Evolutionary conservation across 1,140 invertebrate species (phyloP).

Genomic region (Orchesella cincta): DNA sequence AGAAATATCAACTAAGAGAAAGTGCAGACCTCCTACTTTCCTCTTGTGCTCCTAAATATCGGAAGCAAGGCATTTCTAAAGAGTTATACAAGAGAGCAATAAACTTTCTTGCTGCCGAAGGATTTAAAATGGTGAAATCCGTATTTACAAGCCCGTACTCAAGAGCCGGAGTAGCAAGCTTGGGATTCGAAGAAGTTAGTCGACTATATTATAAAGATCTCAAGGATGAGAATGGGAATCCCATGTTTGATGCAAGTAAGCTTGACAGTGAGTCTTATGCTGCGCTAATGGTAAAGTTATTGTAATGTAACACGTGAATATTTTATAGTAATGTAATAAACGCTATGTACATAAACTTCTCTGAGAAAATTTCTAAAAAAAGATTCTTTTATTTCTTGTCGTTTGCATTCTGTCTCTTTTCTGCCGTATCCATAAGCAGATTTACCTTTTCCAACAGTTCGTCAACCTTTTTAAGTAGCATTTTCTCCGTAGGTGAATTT

Average conservation of each 20-base stretch:
- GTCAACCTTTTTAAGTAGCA: no score
- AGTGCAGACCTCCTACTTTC: conserved; percentile 38
- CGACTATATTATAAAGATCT: conserved; percentile 30
- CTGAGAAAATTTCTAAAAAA: no score
- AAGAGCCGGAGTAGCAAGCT: not conserved
- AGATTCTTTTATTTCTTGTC: no score
- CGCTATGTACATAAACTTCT: no score
- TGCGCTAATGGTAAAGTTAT: conserved; percentile 31
- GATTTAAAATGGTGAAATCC: conserved; percentile 32
- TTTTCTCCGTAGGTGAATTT: no score
- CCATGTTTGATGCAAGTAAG: conserved; percentile 5
- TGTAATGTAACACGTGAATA: no score
- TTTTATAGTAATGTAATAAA: no score
- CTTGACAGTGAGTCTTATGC: conserved; percentile 25
- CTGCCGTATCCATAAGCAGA: no score
- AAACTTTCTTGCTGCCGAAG: conserved; percentile 34
- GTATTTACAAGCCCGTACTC: conserved; percentile 43
- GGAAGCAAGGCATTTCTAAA: conserved; percentile 32
- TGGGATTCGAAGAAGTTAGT: conserved; percentile 38
- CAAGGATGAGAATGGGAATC: conserved; percentile 31
- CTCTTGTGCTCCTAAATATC: conserved; percentile 20
- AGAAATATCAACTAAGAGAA: conserved; percentile 5
- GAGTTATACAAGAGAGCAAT: conserved; percentile 39
- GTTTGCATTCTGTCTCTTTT: no score
- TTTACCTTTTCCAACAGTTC: no score